Conservation (phyloP, 2,113 vertebrate species). For the Corythoichthys haematopterus region DNA sequence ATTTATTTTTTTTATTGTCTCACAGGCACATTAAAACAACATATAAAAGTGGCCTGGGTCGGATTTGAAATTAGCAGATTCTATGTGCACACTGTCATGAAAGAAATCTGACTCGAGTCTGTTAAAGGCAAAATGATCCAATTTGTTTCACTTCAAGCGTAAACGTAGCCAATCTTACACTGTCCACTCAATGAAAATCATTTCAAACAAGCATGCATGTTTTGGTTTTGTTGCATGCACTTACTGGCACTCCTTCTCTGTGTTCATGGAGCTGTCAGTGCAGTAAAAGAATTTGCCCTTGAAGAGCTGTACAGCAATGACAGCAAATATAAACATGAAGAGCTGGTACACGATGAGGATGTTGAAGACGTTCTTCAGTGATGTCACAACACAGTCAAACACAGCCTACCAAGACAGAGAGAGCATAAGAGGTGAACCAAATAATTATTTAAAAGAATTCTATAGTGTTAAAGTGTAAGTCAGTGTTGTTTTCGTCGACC, state of each 20-base stretch:
- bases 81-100: too few species aligned
- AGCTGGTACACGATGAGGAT: constrained; percentile 99
- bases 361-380: constrained; percentile 97
- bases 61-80: too few species aligned
- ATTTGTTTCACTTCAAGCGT: too few species aligned
- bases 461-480: not conserved
- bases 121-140: too few species aligned
- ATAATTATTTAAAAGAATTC: constrained; percentile 16
- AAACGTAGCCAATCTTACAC: not conserved
- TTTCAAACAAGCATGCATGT: not conserved
- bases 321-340: constrained; percentile 99
- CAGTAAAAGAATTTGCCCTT: constrained; percentile 99
- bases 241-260: constrained; percentile 96
- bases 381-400: constrained; percentile 94
- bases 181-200: not conserved
- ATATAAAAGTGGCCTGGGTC: too few species aligned
- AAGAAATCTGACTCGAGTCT: too few species aligned
- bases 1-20: too few species aligned
- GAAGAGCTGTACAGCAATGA: constrained; percentile 97
- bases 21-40: too few species aligned
- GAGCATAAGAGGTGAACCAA: not conserved
- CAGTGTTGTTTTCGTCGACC: too few species aligned
- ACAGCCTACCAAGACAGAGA: constrained; percentile 61
- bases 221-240: constrained; percentile 24
- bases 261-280: constrained; percentile 93